These are phyloP conservation scores for Brenthis daphne DNA, from an alignment of 2,888 invertebrate species.

Conservation along the genomic window DNA sequence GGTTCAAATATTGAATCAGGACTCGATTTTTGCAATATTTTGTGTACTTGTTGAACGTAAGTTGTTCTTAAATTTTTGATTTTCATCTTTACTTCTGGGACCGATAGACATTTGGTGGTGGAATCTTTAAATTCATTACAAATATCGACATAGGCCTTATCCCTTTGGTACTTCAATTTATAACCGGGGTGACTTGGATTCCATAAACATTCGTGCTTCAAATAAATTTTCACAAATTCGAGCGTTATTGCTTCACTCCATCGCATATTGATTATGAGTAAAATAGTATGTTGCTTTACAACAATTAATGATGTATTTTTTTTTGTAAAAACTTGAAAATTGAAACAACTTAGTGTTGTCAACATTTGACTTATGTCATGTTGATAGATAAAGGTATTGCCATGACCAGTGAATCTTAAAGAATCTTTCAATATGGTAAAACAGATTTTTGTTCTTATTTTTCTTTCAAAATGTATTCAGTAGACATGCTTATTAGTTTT, in stretches of 20 bases:
- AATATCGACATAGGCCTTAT: conserved; percentile 64
- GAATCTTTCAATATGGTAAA: too few relatives aligned
- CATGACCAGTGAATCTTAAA: too few relatives aligned
- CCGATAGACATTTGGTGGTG: conserved; percentile 55
- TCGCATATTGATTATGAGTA: conserved; percentile 52
- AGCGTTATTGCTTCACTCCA: conserved; percentile 75
- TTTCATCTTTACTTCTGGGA: conserved; percentile 73
- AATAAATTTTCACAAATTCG: conserved; percentile 75
- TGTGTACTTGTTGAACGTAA: conserved; percentile 72
- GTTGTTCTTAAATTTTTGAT: conserved; percentile 77
- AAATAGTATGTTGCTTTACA: background rate
- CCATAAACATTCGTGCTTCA: conserved; percentile 77
- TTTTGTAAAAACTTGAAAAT: too few relatives aligned
- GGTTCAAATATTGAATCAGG: conserved; percentile 66
- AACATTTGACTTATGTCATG: too few relatives aligned
- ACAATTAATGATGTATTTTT: too few relatives aligned
- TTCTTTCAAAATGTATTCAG: too few relatives aligned
- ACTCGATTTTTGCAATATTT: conserved; percentile 68
- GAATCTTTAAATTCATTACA: conserved; percentile 57
- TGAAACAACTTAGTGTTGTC: too few relatives aligned
- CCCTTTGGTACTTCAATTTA: conserved; percentile 63
- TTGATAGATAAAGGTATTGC: too few relatives aligned
- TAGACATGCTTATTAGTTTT: too few relatives aligned
- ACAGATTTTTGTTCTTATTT: too few relatives aligned
- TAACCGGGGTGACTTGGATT: conserved; percentile 68